These are phyloP conservation scores for Callyntrura sp. DNA, from an alignment of 2,888 invertebrate species.

Conservation along the genomic window DNA sequence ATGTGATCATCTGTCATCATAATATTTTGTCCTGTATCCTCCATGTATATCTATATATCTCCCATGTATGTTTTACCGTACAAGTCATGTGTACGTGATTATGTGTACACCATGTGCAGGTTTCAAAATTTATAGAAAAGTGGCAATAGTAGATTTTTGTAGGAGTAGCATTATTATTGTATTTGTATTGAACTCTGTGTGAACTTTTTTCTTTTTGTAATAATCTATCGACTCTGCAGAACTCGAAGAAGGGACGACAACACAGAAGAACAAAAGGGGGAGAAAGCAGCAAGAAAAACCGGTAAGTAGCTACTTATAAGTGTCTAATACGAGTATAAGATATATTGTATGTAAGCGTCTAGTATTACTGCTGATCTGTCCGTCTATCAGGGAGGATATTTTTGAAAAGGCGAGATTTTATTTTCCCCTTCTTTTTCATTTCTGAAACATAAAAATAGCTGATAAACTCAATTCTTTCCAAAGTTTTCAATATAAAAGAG, in stretches of 20 bases:
- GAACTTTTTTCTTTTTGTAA: conserved; percentile 59
- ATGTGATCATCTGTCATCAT: conserved; percentile 75
- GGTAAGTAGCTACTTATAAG: conserved; percentile 46
- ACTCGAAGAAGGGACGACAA: not conserved
- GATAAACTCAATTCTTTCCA: not conserved
- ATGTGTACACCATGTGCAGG: conserved; percentile 42
- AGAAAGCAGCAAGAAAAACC: conserved; percentile 52
- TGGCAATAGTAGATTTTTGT: conserved; percentile 31
- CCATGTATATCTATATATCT: conserved; percentile 26
- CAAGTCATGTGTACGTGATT: not conserved
- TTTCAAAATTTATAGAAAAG: not conserved
- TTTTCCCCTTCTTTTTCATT: not conserved
- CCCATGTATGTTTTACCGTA: not conserved
- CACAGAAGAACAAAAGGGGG: conserved; percentile 54
- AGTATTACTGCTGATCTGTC: conserved; percentile 37
- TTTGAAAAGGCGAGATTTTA: conserved; percentile 59
- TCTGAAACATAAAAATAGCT: conserved; percentile 2
- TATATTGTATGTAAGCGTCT: not conserved
- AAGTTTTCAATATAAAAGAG: conserved; percentile 7
- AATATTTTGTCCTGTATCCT: conserved; percentile 44
- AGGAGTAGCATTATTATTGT: conserved; percentile 32
- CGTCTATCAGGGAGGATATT: conserved; percentile 24
- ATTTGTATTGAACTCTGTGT: conserved; percentile 59
- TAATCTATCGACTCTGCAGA: conserved; percentile 35
- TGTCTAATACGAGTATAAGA: not conserved